A percentile compares a stretch with the other conserved stretches of the same genome.
Evolutionary conservation across 2,797 vertebrate genomes (phyloP).

Genomic region (Astyanax mexicanus): DNA sequence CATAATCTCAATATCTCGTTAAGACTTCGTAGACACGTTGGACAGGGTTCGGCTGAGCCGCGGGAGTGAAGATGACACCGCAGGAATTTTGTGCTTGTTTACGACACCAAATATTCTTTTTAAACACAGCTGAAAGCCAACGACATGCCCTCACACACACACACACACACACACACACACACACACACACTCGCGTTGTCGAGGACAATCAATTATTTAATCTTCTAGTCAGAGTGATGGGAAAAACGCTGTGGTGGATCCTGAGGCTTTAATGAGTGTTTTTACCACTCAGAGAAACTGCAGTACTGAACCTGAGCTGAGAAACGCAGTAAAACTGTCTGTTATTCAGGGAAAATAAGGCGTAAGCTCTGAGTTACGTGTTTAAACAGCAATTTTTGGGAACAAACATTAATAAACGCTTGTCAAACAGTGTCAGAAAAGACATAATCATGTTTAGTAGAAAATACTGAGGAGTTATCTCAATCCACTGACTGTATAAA

Average conservation of each 20-base stretch:
- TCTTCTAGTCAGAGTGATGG: neutral
- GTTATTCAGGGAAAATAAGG: neutral
- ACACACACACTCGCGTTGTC: constrained; percentile 3
- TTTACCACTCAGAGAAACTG: neutral
- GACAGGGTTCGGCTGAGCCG: neutral
- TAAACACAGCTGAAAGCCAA: neutral
- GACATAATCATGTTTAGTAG: too few relatives aligned
- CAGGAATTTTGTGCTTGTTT: neutral
- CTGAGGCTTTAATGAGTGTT: neutral
- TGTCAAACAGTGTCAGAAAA: too few relatives aligned
- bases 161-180: too few relatives aligned
- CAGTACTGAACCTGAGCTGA: neutral
- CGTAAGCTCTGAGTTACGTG: too few relatives aligned
- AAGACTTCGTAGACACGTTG: neutral
- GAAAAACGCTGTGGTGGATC: constrained; percentile 1
- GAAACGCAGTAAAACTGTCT: neutral
- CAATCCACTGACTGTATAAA: too few relatives aligned
- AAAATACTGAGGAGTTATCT: too few relatives aligned
- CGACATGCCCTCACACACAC: neutral
- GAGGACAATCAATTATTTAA: constrained; percentile 18
- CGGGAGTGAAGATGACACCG: neutral
- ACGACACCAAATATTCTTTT: neutral
- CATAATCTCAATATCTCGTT: too few relatives aligned
- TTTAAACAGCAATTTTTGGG: too few relatives aligned
- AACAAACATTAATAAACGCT: too few relatives aligned